Conservation (phyloP, 2,797 vertebrate genomes). For the Fistularia commersonii region DNA sequence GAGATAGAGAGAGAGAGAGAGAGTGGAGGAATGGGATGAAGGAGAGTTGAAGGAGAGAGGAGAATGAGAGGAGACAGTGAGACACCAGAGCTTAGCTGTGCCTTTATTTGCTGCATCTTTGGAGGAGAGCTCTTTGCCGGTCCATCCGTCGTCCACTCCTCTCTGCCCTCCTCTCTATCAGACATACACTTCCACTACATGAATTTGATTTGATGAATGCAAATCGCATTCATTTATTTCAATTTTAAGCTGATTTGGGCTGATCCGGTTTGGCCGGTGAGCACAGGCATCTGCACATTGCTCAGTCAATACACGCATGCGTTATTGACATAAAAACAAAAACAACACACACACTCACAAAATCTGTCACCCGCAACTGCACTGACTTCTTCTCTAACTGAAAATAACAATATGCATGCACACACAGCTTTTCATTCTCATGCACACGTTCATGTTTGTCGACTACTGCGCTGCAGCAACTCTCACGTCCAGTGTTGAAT, state of each 20-base stretch:
- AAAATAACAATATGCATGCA: not conserved
- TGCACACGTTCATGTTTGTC: constrained; percentile 3
- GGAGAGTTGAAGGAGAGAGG: constrained; percentile 46
- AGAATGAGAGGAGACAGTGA: constrained; percentile 21
- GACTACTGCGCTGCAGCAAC: no score
- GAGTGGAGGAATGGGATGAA: constrained; percentile 34
- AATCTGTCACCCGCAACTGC: no score
- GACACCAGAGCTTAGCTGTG: constrained; percentile 26
- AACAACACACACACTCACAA: not conserved
- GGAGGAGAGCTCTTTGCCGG: constrained; percentile 13
- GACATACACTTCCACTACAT: not conserved
- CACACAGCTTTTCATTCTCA: constrained; percentile 14
- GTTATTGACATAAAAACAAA: constrained; percentile 2
- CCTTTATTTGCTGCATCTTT: constrained; percentile 43
- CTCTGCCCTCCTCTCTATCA: not conserved
- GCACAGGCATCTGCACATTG: constrained; percentile 1
- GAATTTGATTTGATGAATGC: not conserved
- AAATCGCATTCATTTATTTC: not conserved
- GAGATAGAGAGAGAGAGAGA: constrained; percentile 4
- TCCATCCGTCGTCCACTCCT: constrained; percentile 13
- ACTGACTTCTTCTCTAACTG: no score
- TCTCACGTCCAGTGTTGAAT: no score
- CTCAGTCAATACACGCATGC: not conserved
- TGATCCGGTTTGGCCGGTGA: not conserved
- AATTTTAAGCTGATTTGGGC: not conserved